Evolutionary conservation across 2,888 invertebrate genomes (phyloP).

Genomic region (Ophion ventricosus): DNA sequence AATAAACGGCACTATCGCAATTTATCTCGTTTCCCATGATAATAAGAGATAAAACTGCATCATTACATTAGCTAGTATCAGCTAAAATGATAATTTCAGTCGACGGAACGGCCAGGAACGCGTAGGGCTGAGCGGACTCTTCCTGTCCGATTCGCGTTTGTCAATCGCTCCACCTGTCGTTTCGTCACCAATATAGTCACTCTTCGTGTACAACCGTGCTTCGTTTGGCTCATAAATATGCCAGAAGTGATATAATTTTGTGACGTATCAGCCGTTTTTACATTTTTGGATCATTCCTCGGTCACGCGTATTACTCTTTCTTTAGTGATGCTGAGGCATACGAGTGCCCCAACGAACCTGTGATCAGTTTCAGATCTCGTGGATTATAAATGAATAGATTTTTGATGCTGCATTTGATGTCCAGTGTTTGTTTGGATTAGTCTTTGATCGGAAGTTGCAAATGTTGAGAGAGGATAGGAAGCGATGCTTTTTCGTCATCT

Average conservation of each 20-base stretch:
- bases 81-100: constrained; percentile 84
- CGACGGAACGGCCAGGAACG: constrained; percentile 80
- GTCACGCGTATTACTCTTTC: not conserved
- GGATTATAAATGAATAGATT: not conserved
- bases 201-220: not conserved
- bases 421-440: not conserved
- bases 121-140: constrained; percentile 77
- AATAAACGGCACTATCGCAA: constrained; percentile 84
- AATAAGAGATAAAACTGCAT: constrained; percentile 84
- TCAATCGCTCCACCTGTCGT: not conserved
- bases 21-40: constrained; percentile 84
- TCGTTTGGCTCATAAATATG: not conserved
- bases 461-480: not conserved
- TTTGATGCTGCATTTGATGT: not conserved
- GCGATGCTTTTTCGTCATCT: not conserved
- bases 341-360: not conserved
- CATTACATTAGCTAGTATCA: constrained; percentile 84
- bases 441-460: not conserved
- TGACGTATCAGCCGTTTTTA: not conserved
- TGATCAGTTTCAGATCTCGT: not conserved
- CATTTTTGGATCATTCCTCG: not conserved
- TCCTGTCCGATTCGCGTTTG: constrained; percentile 59
- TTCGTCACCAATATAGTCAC: not conserved
- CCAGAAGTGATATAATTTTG: constrained; percentile 17
- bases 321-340: not conserved